A percentile compares a stretch with the other conserved stretches of the same genome.
Evolutionary conservation across 92 coral and sea anemone genomes (phyloP).

Genomic region (Porites evermanni): DNA sequence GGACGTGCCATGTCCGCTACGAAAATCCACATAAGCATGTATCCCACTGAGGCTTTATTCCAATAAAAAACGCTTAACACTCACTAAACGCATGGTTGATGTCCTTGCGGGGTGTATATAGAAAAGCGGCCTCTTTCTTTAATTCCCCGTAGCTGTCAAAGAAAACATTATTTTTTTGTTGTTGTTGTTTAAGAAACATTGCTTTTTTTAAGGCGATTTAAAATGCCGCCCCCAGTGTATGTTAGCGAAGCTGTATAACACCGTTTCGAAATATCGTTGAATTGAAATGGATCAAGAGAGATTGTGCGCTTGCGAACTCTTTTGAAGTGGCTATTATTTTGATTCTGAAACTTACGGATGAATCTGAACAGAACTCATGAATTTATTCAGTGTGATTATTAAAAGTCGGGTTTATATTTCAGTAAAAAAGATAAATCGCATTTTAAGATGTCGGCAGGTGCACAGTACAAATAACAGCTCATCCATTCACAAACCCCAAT

Average conservation of each 20-base stretch:
- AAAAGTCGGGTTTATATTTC: background rate
- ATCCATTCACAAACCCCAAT: background rate
- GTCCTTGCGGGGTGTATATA: background rate
- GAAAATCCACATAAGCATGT: conserved; percentile 3
- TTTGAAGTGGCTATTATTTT: no score
- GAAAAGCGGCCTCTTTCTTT: background rate
- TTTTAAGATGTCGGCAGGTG: conserved; percentile 10
- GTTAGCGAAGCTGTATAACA: background rate
- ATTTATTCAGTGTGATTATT: background rate
- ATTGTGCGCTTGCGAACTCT: background rate
- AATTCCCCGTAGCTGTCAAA: background rate
- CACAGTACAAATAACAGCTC: background rate
- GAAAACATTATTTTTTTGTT: no score
- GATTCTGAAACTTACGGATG: background rate
- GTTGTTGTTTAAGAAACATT: background rate
- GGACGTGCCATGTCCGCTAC: background rate
- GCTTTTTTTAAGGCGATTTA: background rate
- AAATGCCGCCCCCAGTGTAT: background rate
- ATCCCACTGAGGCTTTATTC: background rate
- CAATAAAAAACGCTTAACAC: background rate
- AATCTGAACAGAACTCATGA: conserved; percentile 2
- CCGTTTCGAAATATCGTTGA: background rate
- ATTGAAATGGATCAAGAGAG: background rate
- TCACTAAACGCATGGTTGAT: background rate
- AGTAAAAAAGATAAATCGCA: conserved; percentile 18